Conservation (phyloP, 2,113 vertebrate genomes). For the Apteryx mantelli region DNA sequence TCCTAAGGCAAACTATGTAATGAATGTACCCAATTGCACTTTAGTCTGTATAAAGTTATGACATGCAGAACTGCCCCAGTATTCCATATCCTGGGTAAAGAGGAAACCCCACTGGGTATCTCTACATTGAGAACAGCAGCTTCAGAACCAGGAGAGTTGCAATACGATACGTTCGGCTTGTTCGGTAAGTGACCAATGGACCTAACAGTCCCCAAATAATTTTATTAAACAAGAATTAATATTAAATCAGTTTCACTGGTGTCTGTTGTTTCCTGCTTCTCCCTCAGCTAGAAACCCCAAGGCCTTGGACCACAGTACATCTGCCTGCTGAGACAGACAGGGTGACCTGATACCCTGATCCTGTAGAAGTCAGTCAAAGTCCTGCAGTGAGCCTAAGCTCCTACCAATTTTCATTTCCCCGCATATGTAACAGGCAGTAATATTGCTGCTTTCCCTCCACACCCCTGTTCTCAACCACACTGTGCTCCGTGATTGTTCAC, state of each 20-base stretch:
- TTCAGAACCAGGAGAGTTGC: not conserved
- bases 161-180: not conserved
- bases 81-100: not conserved
- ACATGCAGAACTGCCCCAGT: not conserved
- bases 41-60: not conserved
- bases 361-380: not conserved
- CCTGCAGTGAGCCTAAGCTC: not conserved
- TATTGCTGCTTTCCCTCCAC: not conserved
- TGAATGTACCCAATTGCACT: conserved; percentile 19
- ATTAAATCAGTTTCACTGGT: not conserved
- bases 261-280: not conserved
- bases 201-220: not conserved
- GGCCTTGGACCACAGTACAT: not conserved
- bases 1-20: conserved; percentile 45
- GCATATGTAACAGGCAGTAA: not conserved
- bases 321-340: not conserved
- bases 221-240: not conserved
- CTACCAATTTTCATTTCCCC: not conserved
- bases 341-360: not conserved
- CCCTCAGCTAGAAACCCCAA: not conserved
- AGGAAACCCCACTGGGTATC: not conserved
- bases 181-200: not conserved
- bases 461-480: not conserved
- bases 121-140: not conserved
- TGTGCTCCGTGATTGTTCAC: not conserved